Base-by-base conservation (phyloP, 2,113 vertebrate genomes). In the Ctenomys sociabilis region DNA sequence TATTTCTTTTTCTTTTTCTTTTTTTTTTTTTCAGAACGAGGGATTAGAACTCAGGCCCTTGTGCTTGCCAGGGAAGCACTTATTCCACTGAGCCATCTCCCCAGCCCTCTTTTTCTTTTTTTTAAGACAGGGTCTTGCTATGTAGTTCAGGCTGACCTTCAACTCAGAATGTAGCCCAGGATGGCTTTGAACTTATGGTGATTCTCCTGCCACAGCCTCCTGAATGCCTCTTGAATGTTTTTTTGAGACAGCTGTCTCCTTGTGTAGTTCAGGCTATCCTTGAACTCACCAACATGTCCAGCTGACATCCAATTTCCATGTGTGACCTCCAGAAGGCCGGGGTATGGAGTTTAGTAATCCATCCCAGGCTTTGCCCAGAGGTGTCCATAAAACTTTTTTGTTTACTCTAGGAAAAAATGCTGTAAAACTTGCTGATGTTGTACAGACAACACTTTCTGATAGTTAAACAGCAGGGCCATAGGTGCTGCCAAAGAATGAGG, bases 401-500 rank as follows among this genome's bases (percentile, higher is more conserved):
- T 98, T 98, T 98, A 95, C 97, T 97, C 95, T 37, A 35, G 52
- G 45, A 93, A 93, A 57, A 52, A 87, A 98, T 59, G 84, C 91
- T 96, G 96, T 98, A 95, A 97, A 98, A 93, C 95, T 80, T 91
- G 88, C 83, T 91, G 77, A 88, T 95, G 96, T 95, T 97, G 97
- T 95, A 94, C 97, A 97, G 95, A 95, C 83, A 68, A 32, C 80
- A 93, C 97, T 98, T 95, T 97, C 97, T 96, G 88, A 97, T 97
- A 97, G 98, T 98, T 97, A 97, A 96, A 97, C 54, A 95, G 64
- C 88, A 82, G 90, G 96, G 98, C 97, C 86, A 94, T 17, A 37
- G 57, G 90, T 37, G 87, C 92, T 98, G 98, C 98, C 98, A 98
- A 97, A 93, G 97, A 97, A 95, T 94, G 97, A 97, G 98, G 98